Percentiles rank a stretch among this genome's conserved stretches.
Evolutionary conservation across 2,113 vertebrate species (phyloP).

Genomic region (Saguinus imperator): DNA sequence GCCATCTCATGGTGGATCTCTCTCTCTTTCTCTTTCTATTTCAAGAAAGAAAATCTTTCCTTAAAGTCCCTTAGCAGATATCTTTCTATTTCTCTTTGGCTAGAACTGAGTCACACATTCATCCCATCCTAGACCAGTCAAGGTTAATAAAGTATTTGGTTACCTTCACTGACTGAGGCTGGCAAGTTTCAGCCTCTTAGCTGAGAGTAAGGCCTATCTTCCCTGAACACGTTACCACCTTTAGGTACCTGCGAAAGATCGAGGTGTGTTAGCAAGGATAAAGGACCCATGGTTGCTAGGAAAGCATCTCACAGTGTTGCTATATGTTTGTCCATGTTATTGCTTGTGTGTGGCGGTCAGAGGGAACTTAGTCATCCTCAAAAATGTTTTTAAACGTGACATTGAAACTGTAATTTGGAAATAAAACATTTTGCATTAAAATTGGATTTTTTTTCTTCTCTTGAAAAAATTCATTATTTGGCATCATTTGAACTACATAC

Average conservation of each 20-base stretch:
- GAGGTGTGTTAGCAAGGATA: not conserved
- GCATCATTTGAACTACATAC: not conserved
- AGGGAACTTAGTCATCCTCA: not conserved
- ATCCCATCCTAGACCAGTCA: not conserved
- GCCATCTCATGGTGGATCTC: not conserved
- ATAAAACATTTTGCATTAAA: slow-evolving; percentile 16
- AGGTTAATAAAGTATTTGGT: not conserved
- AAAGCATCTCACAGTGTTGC: not conserved
- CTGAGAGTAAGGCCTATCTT: not conserved
- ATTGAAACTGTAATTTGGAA: not conserved
- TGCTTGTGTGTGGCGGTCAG: not conserved
- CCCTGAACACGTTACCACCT: not conserved
- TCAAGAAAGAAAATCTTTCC: not conserved
- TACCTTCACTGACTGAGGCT: not conserved
- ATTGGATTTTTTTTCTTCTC: not conserved
- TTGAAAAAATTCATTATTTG: not conserved
- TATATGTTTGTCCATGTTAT: not conserved
- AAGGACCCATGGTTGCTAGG: not conserved
- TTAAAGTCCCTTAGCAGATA: not conserved
- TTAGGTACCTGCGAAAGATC: not conserved
- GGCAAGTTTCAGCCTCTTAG: not conserved
- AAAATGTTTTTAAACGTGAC: not conserved
- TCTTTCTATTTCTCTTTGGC: not conserved
- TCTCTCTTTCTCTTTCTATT: not conserved
- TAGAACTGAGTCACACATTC: not conserved